These are phyloP conservation scores for Hydractinia echinata DNA, from an alignment of 30 jellyfish, hydroid and myxozoan species.

Conservation along the genomic window DNA sequence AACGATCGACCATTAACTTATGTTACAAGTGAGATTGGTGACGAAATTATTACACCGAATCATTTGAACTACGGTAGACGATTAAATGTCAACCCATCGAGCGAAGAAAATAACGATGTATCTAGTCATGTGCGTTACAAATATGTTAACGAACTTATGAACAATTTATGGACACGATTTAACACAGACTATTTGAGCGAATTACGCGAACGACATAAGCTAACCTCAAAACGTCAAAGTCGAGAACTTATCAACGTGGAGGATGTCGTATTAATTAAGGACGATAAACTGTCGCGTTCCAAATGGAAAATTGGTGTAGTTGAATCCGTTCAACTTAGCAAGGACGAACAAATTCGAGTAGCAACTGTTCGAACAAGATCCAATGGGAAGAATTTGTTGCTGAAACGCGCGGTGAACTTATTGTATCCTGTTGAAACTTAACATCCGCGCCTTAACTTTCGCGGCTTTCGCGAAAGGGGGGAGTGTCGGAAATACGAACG, in stretches of 20 bases:
- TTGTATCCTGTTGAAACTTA: too few relatives aligned
- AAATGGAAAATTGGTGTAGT: not conserved
- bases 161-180: too few relatives aligned
- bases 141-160: too few relatives aligned
- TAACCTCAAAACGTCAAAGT: too few relatives aligned
- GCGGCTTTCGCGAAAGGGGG: too few relatives aligned
- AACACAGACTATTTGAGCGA: not conserved
- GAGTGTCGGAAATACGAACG: too few relatives aligned
- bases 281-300: not conserved
- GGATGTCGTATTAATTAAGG: not conserved
- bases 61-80: slow-evolving; percentile 1
- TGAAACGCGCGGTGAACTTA: too few relatives aligned
- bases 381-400: not conserved
- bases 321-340: not conserved
- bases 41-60: slow-evolving; percentile 27
- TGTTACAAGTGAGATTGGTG: slow-evolving; percentile 19
- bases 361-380: not conserved
- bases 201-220: not conserved
- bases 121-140: too few relatives aligned
- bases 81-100: too few relatives aligned
- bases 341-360: not conserved
- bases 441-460: too few relatives aligned
- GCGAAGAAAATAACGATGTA: too few relatives aligned
- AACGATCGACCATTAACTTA: slow-evolving; percentile 34
- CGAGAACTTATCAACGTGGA: not conserved